Base-by-base conservation (phyloP, 2,888 invertebrate genomes). In the Ormia ochracea region DNA sequence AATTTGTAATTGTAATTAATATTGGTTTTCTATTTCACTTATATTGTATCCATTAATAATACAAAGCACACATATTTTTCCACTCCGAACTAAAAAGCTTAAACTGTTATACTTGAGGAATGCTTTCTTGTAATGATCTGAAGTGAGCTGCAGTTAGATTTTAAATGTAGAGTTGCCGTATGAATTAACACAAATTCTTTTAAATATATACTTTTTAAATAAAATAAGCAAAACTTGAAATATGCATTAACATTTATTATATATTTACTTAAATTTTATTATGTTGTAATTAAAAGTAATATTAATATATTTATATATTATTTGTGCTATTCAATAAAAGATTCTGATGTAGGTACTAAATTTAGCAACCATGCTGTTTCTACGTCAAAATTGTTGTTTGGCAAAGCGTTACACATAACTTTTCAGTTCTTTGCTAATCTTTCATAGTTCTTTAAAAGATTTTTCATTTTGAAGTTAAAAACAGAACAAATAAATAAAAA, bases 391-490 rank as follows among this genome's bases (percentile, higher is more conserved):
- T 36, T 52, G 9, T 58, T 58, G 45, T 41, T 59, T 26, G 31
- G 9, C 23, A 23, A n/a, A 74, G 50, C 41, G 66, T 59, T 56
- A 63, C 65, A 66, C 50, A 68, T 52, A 59, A 33, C 23, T 75
- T 66, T 50, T 23, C 21, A 23, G 31, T 58, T 74, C 50, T 48
- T 23, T 4, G 6, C 17, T 6, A 23, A 48, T 4, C 10, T 43
- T n/a, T n/a, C 12, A 2, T n/a, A n/a, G 48, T n/a, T n/a, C 12
- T 17, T 72, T n/a, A n/a, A n/a, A n/a, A n/a, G n/a, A n/a, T n/a
- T 31, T 38, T 21, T 2, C 6, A 26, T 43, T 45, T 12, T 45
- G 36, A 43, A 31, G 21, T 23, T 9, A 26, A 58, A 31, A 52
- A 21, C 1, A 12, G 26, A 4, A 41, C 38, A 9, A 43, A 10